A percentile compares a stretch with the other conserved stretches of the same genome.
Evolutionary conservation across 1,140 invertebrate species (phyloP).

Genomic region (Drosophila biarmipes): DNA sequence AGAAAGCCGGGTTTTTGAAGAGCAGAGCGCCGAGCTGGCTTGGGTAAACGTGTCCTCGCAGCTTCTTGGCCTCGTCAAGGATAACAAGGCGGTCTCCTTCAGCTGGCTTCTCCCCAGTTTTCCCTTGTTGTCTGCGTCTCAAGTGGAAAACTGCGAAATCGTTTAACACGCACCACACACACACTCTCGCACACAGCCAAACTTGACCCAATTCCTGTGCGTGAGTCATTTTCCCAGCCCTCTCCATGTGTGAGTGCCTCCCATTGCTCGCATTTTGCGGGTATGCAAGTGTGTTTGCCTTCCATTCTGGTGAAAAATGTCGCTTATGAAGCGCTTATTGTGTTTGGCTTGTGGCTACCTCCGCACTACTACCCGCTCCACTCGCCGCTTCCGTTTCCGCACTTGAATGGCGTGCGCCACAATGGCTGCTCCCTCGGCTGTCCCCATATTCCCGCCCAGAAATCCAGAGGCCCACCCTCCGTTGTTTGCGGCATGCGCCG

Average conservation of each 20-base stretch:
- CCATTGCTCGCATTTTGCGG: conserved; percentile 12
- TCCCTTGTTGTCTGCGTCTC: conserved; percentile 48
- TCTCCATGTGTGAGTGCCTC: neutral
- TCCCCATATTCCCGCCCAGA: conserved; percentile 2
- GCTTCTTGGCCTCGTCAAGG: conserved; percentile 63
- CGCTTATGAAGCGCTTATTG: conserved; percentile 82
- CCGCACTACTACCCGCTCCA: conserved; percentile 3
- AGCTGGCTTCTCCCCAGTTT: conserved; percentile 10
- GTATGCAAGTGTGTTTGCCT: conserved; percentile 33
- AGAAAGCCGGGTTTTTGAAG: conserved; percentile 1
- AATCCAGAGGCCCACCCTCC: conserved; percentile 10
- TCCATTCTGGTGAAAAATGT: conserved; percentile 75
- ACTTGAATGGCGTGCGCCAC: conserved; percentile 78
- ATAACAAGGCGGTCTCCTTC: conserved; percentile 58
- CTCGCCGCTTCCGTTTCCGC: conserved; percentile 71
- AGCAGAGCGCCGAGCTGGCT: conserved; percentile 9
- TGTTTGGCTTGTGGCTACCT: conserved; percentile 75
- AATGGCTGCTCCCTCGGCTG: conserved; percentile 44
- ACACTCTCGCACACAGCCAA: conserved; percentile 21
- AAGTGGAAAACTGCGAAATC: conserved; percentile 56
- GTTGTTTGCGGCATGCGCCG: conserved; percentile 65
- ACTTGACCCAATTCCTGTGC: conserved; percentile 74
- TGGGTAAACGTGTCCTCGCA: conserved; percentile 15
- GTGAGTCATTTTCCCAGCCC: conserved; percentile 47
- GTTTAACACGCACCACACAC: conserved; percentile 50